Conservation (phyloP, 2,888 invertebrate species). For the Caenorhabditis auriculariae region DNA sequence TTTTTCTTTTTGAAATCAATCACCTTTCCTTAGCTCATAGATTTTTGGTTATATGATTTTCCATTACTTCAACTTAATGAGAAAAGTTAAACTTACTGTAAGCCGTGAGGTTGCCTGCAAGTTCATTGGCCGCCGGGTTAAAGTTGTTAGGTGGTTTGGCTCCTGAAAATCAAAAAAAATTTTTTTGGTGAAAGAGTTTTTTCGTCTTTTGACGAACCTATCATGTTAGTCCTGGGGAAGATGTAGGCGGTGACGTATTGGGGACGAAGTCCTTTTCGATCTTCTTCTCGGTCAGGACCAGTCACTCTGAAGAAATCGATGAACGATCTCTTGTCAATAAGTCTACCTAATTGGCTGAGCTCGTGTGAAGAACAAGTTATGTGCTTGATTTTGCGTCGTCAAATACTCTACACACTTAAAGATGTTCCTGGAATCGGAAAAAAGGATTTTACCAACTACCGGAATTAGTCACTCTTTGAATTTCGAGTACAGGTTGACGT, state of each 20-base stretch:
- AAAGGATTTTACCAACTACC: not conserved
- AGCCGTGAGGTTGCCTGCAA: conserved; percentile 60
- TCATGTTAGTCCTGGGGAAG: conserved; percentile 55
- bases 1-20: no score
- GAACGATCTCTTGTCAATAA: not conserved
- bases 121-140: conserved; percentile 60
- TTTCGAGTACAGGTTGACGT: conserved; percentile 41
- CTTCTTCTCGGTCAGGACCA: conserved; percentile 35
- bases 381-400: conserved; percentile 54
- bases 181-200: not conserved
- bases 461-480: conserved; percentile 33
- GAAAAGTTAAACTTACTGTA: conserved; percentile 42
- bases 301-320: conserved; percentile 15
- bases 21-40: no score
- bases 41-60: not conserved
- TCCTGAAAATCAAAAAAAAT: conserved; percentile 25
- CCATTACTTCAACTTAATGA: not conserved
- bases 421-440: conserved; percentile 39
- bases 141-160: conserved; percentile 59
- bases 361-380: conserved; percentile 60
- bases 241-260: conserved; percentile 56
- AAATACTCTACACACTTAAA: conserved; percentile 44
- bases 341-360: conserved; percentile 46
- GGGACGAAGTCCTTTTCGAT: conserved; percentile 27
- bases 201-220: no score